Evolutionary conservation across 2,888 invertebrate genomes (phyloP), one percentile per base, ranked within the genome.

Genomic region (Dynastes maya): DNA sequence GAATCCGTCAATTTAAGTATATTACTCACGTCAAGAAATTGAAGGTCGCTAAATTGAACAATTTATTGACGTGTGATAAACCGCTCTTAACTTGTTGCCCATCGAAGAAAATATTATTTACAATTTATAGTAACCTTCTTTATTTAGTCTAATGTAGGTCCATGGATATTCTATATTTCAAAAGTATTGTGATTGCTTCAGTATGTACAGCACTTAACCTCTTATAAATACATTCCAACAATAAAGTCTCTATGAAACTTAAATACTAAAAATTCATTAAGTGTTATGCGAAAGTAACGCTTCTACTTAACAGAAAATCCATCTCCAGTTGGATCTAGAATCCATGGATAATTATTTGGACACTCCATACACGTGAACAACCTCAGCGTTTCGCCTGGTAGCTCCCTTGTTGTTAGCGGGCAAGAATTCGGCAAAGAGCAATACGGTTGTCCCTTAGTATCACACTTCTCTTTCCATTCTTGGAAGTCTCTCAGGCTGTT

Each of bases 301-400:
- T 51, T 51, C 13, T 94, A 93, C 90, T 92, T 95, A 87, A 93
- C 94, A 86, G 93, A 94, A 91, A 96, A 96, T 85, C 97, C 97
- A 90, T 97, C 97, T 85, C 97, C 97, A 86, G 97, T 97, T 82
- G 97, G 97, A 90, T 97, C 97, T 85, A 97, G 91, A 86, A 97
- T 94, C 97, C 97, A 97, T 77, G 97, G 97, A 88, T 97, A 97
- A 90, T 97, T 96, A 88, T 97, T 96, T 80, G 97, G 97, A 89
- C 97, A 97, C 89, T 97, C 97, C 95, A 97, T 96, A 89, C 97
- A 97, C 76, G 97, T 97, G 91, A 97, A 97, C 78, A 97, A 92
- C 88, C 97, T 94, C 67, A 97, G 92, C 67, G 96, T 97, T 89
- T 97, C 97, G 81, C 97, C 97, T 51, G 97, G 97, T 83, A 97